Evolutionary conservation across 2,113 vertebrate species (phyloP), one percentile per base, ranked within the genome.

Genomic region (Gymnorhina tibicen): DNA sequence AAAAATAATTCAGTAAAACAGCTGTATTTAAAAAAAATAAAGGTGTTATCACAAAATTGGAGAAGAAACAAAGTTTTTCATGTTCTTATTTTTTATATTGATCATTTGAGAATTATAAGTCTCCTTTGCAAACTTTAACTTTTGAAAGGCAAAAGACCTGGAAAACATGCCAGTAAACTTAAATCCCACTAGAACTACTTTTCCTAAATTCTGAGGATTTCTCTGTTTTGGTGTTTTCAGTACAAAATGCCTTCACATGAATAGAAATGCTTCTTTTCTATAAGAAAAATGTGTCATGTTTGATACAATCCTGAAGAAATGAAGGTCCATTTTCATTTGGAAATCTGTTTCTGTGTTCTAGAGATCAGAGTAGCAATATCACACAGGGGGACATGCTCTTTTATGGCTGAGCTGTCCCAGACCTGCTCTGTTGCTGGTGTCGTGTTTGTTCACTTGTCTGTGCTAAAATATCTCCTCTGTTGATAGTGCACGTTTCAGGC

Each of bases 321-420:
- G 3, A 63, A 68, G 22, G 7, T 80, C 30, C 28, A 1, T 80
- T 76, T 89, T 53, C 8, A 20, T 39, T 8, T 46, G n/a, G 39
- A 87, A 55, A 15, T 76, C 41, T 60, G 10, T 52, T 50, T 67
- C 16, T 42, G 11, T 52, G 13, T 9, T 70, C 33, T 50, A 26
- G 23, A 37, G 39, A 59, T 46, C 21, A 46, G 9, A 63, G 26
- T 27, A 59, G 35, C 26, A 68, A 28, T n/a, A 13, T 19, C 22
- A 46, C 7, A 10, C 2, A 50, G 12, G 3, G 2, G 13, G 3
- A n/a, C 9, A 9, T 30, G 6, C 4, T 3, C 4, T 46, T 67
- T 53, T 58, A 13, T 2, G 5, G 10, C 13, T 59, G 52, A 84
- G 44, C 35, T 76, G 42, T 8, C 16, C 30, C 53, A 18, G 1